Percentiles rank a stretch among this genome's conserved stretches.
Evolutionary conservation across 2,888 invertebrate genomes (phyloP).

Genomic region (Mesochorus sp.): DNA sequence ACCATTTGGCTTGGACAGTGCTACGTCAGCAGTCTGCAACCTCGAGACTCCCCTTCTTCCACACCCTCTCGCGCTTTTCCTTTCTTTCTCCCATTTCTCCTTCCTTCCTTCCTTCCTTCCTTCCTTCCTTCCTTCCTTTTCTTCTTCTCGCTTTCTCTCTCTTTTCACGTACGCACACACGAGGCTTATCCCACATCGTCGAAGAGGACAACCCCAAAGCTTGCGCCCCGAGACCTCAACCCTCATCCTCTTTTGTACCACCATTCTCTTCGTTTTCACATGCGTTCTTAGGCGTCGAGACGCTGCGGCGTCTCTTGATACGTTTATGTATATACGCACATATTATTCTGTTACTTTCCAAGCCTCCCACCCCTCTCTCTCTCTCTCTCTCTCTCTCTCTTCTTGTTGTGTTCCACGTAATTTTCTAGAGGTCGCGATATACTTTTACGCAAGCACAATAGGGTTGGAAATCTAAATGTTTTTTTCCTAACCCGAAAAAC

Average conservation of each 20-base stretch:
- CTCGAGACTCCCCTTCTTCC: constrained; percentile 54
- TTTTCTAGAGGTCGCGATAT: constrained; percentile 2
- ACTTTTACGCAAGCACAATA: not conserved
- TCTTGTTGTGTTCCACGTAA: not conserved
- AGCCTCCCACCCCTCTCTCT: not conserved
- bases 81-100: constrained; percentile 58
- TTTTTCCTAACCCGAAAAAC: not conserved
- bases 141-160: constrained; percentile 65
- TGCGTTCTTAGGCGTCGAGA: constrained; percentile 11
- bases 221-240: constrained; percentile 48
- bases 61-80: constrained; percentile 49
- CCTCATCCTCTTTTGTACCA: constrained; percentile 36
- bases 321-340: too few relatives aligned
- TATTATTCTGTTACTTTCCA: too few relatives aligned
- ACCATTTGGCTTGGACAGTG: constrained; percentile 80
- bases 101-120: constrained; percentile 23
- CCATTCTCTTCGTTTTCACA: constrained; percentile 41
- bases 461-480: not conserved
- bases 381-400: not conserved
- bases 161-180: constrained; percentile 56
- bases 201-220: constrained; percentile 36
- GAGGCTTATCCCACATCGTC: constrained; percentile 28
- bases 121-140: constrained; percentile 61
- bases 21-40: constrained; percentile 79
- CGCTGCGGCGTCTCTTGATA: not conserved